These are phyloP conservation scores for Pseudomyrmex cubaensis DNA, from an alignment of 1,140 invertebrate genomes.

Conservation along the genomic window DNA sequence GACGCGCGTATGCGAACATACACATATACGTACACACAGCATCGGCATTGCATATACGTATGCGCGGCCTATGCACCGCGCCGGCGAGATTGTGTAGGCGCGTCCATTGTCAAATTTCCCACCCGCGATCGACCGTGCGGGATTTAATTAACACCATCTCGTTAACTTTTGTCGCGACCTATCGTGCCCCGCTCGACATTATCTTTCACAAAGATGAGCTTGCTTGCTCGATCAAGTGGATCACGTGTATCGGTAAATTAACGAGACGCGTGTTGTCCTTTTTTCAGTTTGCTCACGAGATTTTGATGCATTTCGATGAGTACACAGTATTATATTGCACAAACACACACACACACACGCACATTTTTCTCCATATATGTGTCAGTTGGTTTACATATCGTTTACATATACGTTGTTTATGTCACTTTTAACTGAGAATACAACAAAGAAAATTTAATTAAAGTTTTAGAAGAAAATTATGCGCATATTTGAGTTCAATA, in stretches of 20 bases:
- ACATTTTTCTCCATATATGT: not conserved
- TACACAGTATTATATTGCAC: not conserved
- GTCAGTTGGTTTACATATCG: not conserved
- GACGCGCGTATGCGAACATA: slow-evolving; percentile 37
- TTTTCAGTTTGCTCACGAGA: slow-evolving; percentile 11
- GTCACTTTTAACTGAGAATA: not conserved
- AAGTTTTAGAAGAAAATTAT: not conserved
- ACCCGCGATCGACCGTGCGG: slow-evolving; percentile 64
- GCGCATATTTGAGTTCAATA: not conserved
- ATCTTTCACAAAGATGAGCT: slow-evolving; percentile 64
- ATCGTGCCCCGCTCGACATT: slow-evolving; percentile 40
- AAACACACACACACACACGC: too few species aligned
- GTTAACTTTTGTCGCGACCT: slow-evolving; percentile 72
- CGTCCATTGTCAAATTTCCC: slow-evolving; percentile 73
- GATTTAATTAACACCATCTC: slow-evolving; percentile 75
- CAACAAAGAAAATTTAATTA: not conserved
- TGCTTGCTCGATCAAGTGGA: slow-evolving; percentile 50
- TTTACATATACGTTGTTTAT: not conserved
- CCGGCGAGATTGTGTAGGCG: not conserved
- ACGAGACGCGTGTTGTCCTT: slow-evolving; percentile 44
- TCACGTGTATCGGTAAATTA: slow-evolving; percentile 59
- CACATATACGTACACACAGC: slow-evolving; percentile 35
- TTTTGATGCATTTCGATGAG: slow-evolving; percentile 13
- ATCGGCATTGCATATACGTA: slow-evolving; percentile 9
- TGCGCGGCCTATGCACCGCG: not conserved